Evolutionary conservation across 1,140 invertebrate genomes (phyloP), one percentile per base, ranked within the genome.

Genomic region (Platyura marginata): DNA sequence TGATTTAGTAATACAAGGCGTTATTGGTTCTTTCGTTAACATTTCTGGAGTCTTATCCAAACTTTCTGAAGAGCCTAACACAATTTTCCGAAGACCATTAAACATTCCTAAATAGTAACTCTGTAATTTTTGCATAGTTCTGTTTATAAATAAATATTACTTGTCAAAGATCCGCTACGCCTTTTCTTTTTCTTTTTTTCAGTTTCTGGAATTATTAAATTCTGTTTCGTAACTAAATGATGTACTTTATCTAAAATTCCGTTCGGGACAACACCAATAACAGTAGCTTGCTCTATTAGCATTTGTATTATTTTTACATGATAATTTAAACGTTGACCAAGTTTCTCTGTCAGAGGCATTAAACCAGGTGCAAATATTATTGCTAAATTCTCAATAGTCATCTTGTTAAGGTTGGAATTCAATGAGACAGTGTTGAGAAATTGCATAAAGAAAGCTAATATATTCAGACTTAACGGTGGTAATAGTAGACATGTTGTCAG

Each of bases 331-430:
- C 75, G 65, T 33, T 68, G 64, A 37, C 73, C 66, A 29, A 71
- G 65, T 3, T 68, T 68, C 46, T 72, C 59, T 41, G 72, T 66
- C 19, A 80, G 54, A n/a, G 81, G 81, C 75, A 90, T 82, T 36
- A 91, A 65, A 56, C 81, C 85, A 11, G 86, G 85, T 3, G 81
- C 75, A 54, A 89, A 61, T 13, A 88, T 75, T 48, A 85, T 79
- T 1, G 85, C 77, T 32, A 89, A 61, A 59, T 89, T 91, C 36
- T 74, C 74, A 36, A 73, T 62, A 50, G 75, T 71, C 86, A 91
- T 91, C 62, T 79, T 79, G 56, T 89, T 91, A 21, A 69, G 63
- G n/a, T 71, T 67, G 33, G 68, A 66, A 49, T 71, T 57, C n/a
- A 55, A 51, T 5, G 75, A 65, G 10, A 84, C 67, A 38, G 67